These are phyloP conservation scores for Regulus satrapa DNA, from an alignment of 2,113 vertebrate species.

Conservation along the genomic window DNA sequence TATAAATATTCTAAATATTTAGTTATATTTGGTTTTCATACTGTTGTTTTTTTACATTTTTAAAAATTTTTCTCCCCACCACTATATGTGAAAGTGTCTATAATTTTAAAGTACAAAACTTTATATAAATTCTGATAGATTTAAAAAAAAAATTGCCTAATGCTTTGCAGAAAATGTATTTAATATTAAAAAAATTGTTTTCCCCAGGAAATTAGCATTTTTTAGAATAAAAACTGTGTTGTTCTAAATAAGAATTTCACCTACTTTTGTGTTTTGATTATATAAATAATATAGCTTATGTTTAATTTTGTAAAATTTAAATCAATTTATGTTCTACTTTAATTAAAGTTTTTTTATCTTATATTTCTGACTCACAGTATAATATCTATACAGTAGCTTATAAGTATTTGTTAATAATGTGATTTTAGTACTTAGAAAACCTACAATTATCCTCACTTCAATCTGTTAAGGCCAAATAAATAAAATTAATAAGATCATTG, in stretches of 20 bases:
- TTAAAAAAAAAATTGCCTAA: background rate
- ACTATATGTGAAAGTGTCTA: background rate
- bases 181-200: background rate
- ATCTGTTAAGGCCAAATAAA: background rate
- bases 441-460: background rate
- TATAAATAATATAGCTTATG: background rate
- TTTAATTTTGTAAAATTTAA: background rate
- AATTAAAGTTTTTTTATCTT: background rate
- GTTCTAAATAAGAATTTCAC: background rate
- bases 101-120: background rate
- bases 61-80: rapidly evolving
- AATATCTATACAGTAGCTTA: background rate
- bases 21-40: background rate
- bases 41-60: rapidly evolving
- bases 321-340: background rate
- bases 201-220: background rate
- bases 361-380: background rate
- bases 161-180: background rate
- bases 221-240: background rate
- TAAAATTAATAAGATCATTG: background rate
- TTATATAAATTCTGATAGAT: background rate
- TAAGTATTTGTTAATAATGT: background rate
- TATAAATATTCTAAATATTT: background rate
- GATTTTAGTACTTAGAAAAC: background rate
- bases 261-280: background rate